Evolutionary conservation across 2,888 invertebrate genomes (phyloP).

Genomic region (Yponomeuta evonymella): DNA sequence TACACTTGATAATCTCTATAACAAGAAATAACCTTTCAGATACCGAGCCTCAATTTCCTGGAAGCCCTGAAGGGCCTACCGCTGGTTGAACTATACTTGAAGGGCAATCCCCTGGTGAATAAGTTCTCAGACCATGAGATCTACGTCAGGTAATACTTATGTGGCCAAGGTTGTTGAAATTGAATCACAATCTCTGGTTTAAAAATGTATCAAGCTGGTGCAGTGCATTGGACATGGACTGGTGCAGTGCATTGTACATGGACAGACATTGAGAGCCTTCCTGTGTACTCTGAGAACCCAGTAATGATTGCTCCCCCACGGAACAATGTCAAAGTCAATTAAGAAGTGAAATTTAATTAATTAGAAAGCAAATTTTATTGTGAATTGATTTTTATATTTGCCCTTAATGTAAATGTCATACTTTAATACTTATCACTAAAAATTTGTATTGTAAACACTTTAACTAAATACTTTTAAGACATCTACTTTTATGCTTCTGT

Average conservation of each 20-base stretch:
- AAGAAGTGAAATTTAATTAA: too few species aligned
- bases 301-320: too few species aligned
- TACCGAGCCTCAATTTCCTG: conserved; percentile 79
- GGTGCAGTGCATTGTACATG: not conserved
- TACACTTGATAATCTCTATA: conserved; percentile 12
- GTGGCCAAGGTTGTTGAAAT: not conserved
- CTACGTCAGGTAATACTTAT: conserved; percentile 86
- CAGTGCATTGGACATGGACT: not conserved
- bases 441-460: too few species aligned
- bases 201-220: not conserved
- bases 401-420: too few species aligned
- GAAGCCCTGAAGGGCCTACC: conserved; percentile 82
- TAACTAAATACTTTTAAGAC: too few species aligned
- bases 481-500: too few species aligned
- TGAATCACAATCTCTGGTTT: not conserved
- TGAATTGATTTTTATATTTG: too few species aligned
- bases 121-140: conserved; percentile 84
- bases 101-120: conserved; percentile 87
- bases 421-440: too few species aligned
- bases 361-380: too few species aligned
- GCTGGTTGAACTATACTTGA: conserved; percentile 84
- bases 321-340: too few species aligned
- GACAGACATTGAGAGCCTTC: not conserved
- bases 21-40: conserved; percentile 58
- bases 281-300: not conserved